Conservation (phyloP, 2,113 vertebrate genomes). For the Chaetodon auriga region DNA sequence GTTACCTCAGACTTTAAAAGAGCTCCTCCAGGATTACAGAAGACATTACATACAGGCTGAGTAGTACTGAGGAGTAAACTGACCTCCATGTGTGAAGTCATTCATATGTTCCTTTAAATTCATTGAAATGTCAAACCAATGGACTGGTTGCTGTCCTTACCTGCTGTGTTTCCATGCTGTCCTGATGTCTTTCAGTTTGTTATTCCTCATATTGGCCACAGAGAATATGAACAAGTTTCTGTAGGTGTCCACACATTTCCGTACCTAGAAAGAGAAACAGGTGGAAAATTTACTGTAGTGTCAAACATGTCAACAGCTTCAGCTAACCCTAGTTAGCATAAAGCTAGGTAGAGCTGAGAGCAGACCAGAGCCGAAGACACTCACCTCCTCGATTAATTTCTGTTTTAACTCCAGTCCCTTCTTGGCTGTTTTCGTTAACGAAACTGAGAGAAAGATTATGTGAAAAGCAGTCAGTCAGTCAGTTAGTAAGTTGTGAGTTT, state of each 20-base stretch:
- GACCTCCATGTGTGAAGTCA: not conserved
- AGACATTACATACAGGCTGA: not conserved
- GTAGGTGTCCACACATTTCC: slow-evolving; percentile 96
- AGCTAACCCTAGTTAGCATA: not conserved
- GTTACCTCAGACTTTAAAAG: not conserved
- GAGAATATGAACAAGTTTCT: slow-evolving; percentile 94
- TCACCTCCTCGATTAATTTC: slow-evolving; percentile 92
- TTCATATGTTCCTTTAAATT: not conserved
- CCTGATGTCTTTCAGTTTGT: slow-evolving; percentile 94
- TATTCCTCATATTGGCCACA: slow-evolving; percentile 96
- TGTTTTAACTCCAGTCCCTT: slow-evolving; percentile 92
- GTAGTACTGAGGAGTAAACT: too few relatives aligned
- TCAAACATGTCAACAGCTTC: not conserved
- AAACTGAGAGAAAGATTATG: slow-evolving; percentile 81
- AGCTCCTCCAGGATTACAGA: not conserved
- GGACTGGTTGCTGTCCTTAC: slow-evolving; percentile 71
- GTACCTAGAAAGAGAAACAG: slow-evolving; percentile 82
- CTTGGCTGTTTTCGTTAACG: slow-evolving; percentile 92
- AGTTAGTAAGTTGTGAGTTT: not conserved
- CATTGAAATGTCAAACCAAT: not conserved
- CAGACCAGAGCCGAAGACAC: slow-evolving; percentile 24
- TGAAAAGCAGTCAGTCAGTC: not conserved
- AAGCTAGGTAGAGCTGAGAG: not conserved
- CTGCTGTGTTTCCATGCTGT: slow-evolving; percentile 98
- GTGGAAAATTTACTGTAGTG: not conserved